Base-by-base conservation (phyloP, 1,140 invertebrate genomes). In the Aricia agestis region DNA sequence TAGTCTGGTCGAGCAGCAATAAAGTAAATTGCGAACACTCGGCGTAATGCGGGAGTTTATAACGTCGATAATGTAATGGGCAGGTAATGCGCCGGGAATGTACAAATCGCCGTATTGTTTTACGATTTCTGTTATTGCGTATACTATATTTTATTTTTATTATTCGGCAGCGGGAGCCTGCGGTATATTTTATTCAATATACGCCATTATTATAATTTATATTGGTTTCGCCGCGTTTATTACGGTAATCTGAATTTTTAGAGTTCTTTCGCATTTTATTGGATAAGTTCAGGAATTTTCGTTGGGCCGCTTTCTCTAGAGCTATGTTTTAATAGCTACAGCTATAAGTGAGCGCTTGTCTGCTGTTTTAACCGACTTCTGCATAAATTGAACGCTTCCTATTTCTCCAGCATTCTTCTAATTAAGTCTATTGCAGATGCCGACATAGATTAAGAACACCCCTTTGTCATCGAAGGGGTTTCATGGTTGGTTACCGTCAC, bases 1-100 rank as follows among this genome's bases (percentile, higher is more conserved):
- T 63, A 68, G 73, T 76, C 80, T 86, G 79, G 77, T 75, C 66
- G 72, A 79, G 74, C 80, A 84, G 85, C 82, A 89, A 89, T 90
- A 90, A 90, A 88, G 81, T 82, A 88, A 89, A 90, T 90, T 85
- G 85, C 78, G 75, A 83, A 80, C 84, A 87, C 87, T 89, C 85
- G 85, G 80, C 83, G 82, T 83, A 81, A 75, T 80, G 75, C 80
- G 76, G 71, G 78, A 85, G 79, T 88, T 90, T 89, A 89, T 87
- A 75, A 84, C 71, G 74, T 75, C 82, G 83, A 87, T 89, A 88
- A 88, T 87, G 85, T 89, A 86, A 89, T 85, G 84, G 86, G 81
- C 85, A 86, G 85, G 88, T 88, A 89, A 90, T 87, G 85, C 80
- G 82, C 85, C 83, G 78, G 79, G 77, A 81, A 76, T 81, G 83